phyloP scores from a whole-genome alignment of 2,888 invertebrate species.

The Ophion ellenae region DNA sequence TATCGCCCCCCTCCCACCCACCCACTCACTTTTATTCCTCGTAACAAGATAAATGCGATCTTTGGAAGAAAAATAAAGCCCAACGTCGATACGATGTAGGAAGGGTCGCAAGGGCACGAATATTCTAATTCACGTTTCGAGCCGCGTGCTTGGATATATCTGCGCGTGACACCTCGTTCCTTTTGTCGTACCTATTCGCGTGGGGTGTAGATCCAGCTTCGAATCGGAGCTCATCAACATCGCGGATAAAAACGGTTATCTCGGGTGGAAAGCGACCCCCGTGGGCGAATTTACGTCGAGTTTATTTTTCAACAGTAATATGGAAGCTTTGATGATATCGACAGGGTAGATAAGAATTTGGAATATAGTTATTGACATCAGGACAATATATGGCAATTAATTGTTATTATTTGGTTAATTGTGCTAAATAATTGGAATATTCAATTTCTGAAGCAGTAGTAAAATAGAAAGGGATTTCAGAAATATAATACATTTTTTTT shows the following conservation, averaged over 20 bases:
- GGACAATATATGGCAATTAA: not conserved
- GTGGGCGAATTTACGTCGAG: not conserved
- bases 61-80: conserved; percentile 52
- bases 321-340: not conserved
- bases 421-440: not conserved
- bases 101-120: conserved; percentile 36
- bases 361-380: not conserved
- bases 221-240: not conserved
- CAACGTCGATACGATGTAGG: conserved; percentile 8
- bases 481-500: too few relatives aligned
- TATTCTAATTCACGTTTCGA: conserved; percentile 40
- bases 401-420: not conserved
- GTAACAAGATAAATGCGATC: conserved; percentile 64
- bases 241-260: conserved; percentile 1
- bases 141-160: conserved; percentile 22
- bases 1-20: conserved; percentile 1
- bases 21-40: conserved; percentile 55
- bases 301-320: not conserved
- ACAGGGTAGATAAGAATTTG: not conserved
- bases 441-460: too few relatives aligned
- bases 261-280: not conserved
- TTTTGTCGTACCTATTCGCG: not conserved
- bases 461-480: too few relatives aligned
- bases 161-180: conserved; percentile 13
- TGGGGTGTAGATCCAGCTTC: not conserved